A percentile compares a stretch with the other conserved stretches of the same genome.
Evolutionary conservation across 2,113 vertebrate species (phyloP).

Genomic region (Podarcis cretensis): DNA sequence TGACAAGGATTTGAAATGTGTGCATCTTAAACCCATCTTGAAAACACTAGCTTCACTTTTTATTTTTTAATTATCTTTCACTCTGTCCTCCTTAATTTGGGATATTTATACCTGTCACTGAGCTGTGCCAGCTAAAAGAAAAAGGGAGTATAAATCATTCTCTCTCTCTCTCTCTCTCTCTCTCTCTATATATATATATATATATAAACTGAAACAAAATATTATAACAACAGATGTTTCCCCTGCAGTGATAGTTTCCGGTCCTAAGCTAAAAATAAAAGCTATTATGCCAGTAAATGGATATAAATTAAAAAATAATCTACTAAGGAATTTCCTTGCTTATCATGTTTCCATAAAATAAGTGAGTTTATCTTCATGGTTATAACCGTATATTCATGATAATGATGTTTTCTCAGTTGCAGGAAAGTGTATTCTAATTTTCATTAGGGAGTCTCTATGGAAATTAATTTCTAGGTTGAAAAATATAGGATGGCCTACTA

Average conservation of each 20-base stretch:
- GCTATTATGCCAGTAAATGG: neutral
- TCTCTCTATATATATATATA: too few species aligned
- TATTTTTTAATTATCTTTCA: neutral
- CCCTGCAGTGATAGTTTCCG: neutral
- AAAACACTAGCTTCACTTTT: neutral
- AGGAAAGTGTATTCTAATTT: neutral
- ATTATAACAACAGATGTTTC: neutral
- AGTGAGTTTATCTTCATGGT: neutral
- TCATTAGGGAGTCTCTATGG: neutral
- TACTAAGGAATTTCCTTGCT: neutral
- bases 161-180: too few species aligned
- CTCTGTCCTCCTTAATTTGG: neutral
- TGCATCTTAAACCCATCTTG: neutral
- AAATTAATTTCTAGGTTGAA: neutral
- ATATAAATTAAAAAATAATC: conserved; percentile 1
- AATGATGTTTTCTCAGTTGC: neutral
- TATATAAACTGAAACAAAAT: neutral
- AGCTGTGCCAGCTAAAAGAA: neutral
- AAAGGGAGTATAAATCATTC: neutral
- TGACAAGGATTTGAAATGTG: neutral
- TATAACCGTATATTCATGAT: neutral
- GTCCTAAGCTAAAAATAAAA: neutral
- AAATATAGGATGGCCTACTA: neutral
- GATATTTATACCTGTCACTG: neutral
- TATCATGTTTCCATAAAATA: neutral